Evolutionary conservation across 2,113 vertebrate genomes (phyloP), one percentile per base, ranked within the genome.

Genomic region (Prietella phreatophila): DNA sequence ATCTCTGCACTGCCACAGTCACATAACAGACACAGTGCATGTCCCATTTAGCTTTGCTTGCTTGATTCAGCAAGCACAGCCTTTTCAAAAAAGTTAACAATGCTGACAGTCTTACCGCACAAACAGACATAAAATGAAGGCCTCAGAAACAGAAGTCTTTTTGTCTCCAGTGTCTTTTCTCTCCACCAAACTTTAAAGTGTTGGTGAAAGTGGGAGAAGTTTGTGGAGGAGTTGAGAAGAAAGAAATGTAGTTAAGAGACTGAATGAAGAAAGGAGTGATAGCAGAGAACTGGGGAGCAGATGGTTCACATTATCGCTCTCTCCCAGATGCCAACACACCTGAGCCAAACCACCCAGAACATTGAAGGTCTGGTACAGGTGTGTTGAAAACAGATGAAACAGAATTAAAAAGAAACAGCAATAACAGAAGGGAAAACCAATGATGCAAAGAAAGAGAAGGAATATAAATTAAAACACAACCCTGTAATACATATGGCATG

Each of bases 51-150:
- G 61, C 53, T 86, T 61, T 61, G 56, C 83, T 63, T 87, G 76
- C 80, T 89, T 85, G n/a, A 83, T 65, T 60, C 86, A 36, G 56
- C 9, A 33, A 80, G 61, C 36, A 56, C 78, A 80, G 39, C 11
- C 42, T 84, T 89, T 65, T 83, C 73, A 87, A 88, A 80, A 84
- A 71, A 82, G 83, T 84, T 83, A 85, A 89, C 82, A 89, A 87
- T 13, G 83, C 58, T 86, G 69, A 83, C 69, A 86, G 42, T 39
- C 58, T 88, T 19, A n/a, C 30, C 65, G 22, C 25, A 10, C 71
- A 88, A 84, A 67, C 65, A 42, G 83, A 90, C 75, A 78, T 87
- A 53, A 83, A 90, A 85, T 82, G 61, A 87, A 82, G 81, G 50
- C 30, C 83, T 69, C 60, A 33, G 15, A 61, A 73, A 67, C 50